A percentile compares a stretch with the other conserved stretches of the same genome.
Conservation (phyloP, 2,113 vertebrate genomes). For the Carassius carassius region DNA sequence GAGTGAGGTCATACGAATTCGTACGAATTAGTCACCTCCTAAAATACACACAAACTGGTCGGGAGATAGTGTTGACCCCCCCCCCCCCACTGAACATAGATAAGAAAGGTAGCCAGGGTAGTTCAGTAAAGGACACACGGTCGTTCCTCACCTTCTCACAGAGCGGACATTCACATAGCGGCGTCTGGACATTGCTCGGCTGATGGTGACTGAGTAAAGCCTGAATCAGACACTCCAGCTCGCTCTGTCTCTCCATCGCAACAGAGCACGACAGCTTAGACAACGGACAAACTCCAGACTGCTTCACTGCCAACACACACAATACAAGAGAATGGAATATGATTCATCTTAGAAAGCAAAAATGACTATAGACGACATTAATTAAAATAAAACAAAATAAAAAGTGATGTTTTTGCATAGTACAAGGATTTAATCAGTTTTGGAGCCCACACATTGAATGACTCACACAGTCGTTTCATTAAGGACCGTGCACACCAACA, state of each 20-base stretch:
- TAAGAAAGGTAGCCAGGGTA: background rate
- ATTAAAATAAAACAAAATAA: background rate
- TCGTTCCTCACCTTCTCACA: constrained; percentile 72
- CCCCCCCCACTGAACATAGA: too few species aligned
- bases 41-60: too few species aligned
- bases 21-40: too few species aligned
- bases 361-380: background rate
- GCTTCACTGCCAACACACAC: background rate
- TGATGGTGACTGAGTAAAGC: constrained; percentile 69
- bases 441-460: background rate
- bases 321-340: background rate
- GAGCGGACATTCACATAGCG: constrained; percentile 65
- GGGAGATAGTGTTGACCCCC: too few species aligned
- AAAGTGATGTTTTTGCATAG: background rate
- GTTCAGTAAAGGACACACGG: background rate
- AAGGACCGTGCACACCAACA: background rate
- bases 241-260: constrained; percentile 63
- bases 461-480: background rate
- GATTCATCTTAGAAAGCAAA: background rate
- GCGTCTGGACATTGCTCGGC: constrained; percentile 61
- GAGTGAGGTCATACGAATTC: too few species aligned
- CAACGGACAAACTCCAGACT: background rate
- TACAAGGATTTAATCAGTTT: background rate
- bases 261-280: constrained; percentile 9
- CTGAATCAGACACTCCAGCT: constrained; percentile 73